Evolutionary conservation across 2,113 vertebrate genomes (phyloP).

Genomic region (Ceyx margarethae): DNA sequence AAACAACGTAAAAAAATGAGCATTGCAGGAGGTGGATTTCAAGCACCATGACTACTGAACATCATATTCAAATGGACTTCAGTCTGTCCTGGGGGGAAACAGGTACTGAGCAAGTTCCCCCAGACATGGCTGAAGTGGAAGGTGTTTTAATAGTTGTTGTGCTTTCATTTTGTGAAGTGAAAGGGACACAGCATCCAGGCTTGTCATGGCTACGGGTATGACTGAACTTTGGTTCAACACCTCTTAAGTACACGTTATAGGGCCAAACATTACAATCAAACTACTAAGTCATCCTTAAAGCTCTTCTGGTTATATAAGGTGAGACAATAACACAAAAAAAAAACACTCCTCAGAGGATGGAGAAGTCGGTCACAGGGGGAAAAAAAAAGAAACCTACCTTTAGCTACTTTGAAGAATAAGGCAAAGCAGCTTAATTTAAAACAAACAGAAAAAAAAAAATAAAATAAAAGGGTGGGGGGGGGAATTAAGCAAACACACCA

Average conservation of each 20-base stretch:
- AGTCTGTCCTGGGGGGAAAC: neutral
- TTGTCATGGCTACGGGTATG: fast-evolving
- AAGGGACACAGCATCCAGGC: neutral
- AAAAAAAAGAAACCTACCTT: neutral
- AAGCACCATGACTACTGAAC: neutral
- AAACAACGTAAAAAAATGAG: neutral
- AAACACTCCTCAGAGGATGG: neutral
- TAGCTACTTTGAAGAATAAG: neutral
- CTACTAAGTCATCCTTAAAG: neutral
- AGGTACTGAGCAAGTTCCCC: fast-evolving
- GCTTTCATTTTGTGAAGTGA: neutral
- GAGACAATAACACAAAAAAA: neutral
- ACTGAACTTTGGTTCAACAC: neutral
- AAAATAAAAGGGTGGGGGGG: no score
- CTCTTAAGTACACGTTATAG: neutral
- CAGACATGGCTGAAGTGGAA: neutral
- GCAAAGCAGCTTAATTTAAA: neutral
- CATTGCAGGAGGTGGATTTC: neutral
- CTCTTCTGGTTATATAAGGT: neutral
- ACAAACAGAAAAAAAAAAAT: no score
- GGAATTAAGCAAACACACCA: neutral
- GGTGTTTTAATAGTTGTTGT: neutral
- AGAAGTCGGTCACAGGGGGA: neutral
- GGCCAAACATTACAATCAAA: neutral
- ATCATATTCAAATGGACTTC: fast-evolving